Evolutionary conservation across 2,888 invertebrate genomes (phyloP), one percentile per base, ranked within the genome.

Genomic region (Sisyra terminalis): DNA sequence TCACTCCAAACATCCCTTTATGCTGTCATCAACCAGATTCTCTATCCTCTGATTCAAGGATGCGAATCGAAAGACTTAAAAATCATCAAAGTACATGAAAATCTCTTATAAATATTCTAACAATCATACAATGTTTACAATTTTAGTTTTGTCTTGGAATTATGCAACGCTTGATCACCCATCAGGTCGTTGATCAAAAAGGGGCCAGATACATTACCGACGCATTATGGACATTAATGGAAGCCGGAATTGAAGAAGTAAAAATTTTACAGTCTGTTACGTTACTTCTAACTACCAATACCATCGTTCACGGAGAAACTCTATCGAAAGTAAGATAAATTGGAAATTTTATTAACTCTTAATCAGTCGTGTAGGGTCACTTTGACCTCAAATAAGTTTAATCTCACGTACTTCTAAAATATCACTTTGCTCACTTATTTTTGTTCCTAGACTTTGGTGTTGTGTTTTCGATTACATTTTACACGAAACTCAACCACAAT

Each of bases 61-160:
- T 97, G 96, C 67, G 94, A 96, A 61, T 93, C 94, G 17, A 94
- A 90, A 65, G 92, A 94, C 64, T 73, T 87, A 41, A 94, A 94
- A 70, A 83, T 97, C 52, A 90, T 94, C 40, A 86, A 85, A 75
- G 87, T 87, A 63, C 7, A 24, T n/a, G n/a, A n/a, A n/a, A n/a
- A n/a, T 24, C 7, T 24, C 24, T 24, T 24, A 3, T 24, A n/a
- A n/a, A n/a, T n/a, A n/a, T n/a, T n/a, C n/a, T n/a, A n/a, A n/a
- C n/a, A n/a, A n/a, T n/a, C n/a, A n/a, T n/a, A n/a, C n/a, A n/a
- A n/a, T n/a, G n/a, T n/a, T n/a, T n/a, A n/a, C n/a, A n/a, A n/a
- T 66, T 66, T 39, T 66, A 94, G 81, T 81, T 90, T 58, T 90
- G 93, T 56, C 69, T 98, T 32, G 84, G 84, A 50, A 86, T 92